These are phyloP conservation scores for Syrmaticus mikado DNA, from an alignment of 2,113 vertebrate species.

Conservation along the genomic window DNA sequence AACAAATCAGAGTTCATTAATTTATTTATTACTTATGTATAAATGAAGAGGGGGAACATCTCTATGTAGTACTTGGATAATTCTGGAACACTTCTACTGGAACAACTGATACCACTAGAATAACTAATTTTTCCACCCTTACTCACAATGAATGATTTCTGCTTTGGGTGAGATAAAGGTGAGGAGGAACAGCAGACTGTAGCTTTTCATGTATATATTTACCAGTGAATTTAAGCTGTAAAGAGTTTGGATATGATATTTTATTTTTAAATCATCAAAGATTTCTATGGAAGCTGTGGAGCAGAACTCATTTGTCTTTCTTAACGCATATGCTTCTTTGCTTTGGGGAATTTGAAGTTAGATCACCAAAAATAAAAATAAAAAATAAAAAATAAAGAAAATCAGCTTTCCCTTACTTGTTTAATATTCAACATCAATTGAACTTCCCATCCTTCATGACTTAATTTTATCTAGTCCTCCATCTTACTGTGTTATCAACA, in stretches of 20 bases:
- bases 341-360: neutral
- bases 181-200: neutral
- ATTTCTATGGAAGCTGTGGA: neutral
- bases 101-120: neutral
- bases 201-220: neutral
- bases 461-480: neutral
- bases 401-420: neutral
- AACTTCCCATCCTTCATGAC: neutral
- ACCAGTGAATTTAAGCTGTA: neutral
- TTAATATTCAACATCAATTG: neutral
- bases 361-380: neutral
- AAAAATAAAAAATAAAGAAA: neutral
- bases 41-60: accelerated
- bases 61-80: neutral
- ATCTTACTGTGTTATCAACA: neutral
- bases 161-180: neutral
- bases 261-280: neutral
- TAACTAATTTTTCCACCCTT: neutral
- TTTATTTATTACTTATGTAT: neutral
- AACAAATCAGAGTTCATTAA: neutral
- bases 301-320: neutral
- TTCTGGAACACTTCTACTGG: neutral
- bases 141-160: neutral
- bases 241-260: neutral
- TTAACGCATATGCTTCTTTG: neutral